Evolutionary conservation across 2,888 invertebrate genomes (phyloP), one percentile per base, ranked within the genome.

Genomic region (Amaurobius ferox): DNA sequence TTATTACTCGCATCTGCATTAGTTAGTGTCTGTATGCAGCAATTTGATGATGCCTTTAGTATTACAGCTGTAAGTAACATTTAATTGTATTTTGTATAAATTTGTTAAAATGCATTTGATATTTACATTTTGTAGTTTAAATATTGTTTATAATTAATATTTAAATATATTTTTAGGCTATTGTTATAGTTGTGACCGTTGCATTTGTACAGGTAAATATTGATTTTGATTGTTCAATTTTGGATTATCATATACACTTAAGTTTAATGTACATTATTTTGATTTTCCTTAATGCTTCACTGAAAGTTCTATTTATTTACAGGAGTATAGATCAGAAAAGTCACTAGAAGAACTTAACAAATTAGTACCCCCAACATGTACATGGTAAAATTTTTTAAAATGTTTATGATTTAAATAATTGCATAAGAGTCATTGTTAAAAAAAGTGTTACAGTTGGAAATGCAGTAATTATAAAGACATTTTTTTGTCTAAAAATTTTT

Each of bases 11-110:
- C 95, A 16, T 98, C 98, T 26, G 98, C 99, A 5, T 93, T 97
- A 88, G 97, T 93, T 71, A 98, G 98, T 90, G 93, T 99, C 40
- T 95, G 95, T 90, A 99, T 99, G 98, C 94, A 94, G 90, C 99
- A 99, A 92, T 97, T 95, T 91, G 99, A 99, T 91, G 99, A 99
- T 92, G 99, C 99, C n/a, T 94, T 99, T 91, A 98, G 98, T 92
- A 99, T 99, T 92, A 98, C 99, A 77, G 96, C 97, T 90, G 98
- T 97, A 91, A 86, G 86, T 79, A 71, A 35, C 35, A 35, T 35
- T 35, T 7, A 35, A 7, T 7, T 9, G 9, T 9, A 35, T 5
- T 35, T 7, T 35, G 6, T 35, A 35, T 35, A 5, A 7, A 35
- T 5, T 35, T 35, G 5, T 35, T 7, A 35, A 5, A 35, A 35